Conservation (phyloP, 2,113 vertebrate genomes). For the Nesoenas mayeri region DNA sequence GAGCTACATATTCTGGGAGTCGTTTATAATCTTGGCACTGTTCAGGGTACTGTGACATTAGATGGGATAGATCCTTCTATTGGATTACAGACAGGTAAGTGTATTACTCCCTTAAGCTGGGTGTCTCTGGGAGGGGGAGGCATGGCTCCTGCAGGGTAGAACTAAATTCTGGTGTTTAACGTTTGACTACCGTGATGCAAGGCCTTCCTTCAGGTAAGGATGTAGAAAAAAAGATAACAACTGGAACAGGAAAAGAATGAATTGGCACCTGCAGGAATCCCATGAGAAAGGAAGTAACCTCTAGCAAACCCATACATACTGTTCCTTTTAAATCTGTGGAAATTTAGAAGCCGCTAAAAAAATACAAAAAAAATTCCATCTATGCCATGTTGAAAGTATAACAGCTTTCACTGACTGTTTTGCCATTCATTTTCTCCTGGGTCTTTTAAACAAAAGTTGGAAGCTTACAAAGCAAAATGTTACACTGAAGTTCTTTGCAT, state of each 20-base stretch:
- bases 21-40: conserved; percentile 89
- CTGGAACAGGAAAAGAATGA: neutral
- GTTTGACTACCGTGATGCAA: neutral
- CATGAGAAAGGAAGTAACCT: neutral
- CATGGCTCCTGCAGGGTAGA: neutral
- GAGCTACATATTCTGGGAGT: conserved; percentile 92
- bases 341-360: neutral
- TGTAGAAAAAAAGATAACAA: neutral
- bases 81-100: conserved; percentile 81
- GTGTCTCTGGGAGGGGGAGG: neutral
- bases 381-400: neutral
- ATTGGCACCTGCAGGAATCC: neutral
- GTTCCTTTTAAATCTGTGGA: neutral
- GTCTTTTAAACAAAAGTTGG: too few relatives aligned
- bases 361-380: neutral
- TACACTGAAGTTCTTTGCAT: neutral
- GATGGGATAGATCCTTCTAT: conserved; percentile 78
- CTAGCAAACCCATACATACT: neutral
- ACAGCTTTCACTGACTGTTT: neutral
- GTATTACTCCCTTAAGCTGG: neutral
- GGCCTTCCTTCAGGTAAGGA: neutral
- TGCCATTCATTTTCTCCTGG: neutral
- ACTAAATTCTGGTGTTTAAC: neutral
- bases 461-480: too few relatives aligned
- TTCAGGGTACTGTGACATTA: conserved; percentile 71